A percentile compares a stretch with the other conserved stretches of the same genome.
Evolutionary conservation across 2,888 invertebrate genomes (phyloP).

Genomic region (Deilephila porcellus): DNA sequence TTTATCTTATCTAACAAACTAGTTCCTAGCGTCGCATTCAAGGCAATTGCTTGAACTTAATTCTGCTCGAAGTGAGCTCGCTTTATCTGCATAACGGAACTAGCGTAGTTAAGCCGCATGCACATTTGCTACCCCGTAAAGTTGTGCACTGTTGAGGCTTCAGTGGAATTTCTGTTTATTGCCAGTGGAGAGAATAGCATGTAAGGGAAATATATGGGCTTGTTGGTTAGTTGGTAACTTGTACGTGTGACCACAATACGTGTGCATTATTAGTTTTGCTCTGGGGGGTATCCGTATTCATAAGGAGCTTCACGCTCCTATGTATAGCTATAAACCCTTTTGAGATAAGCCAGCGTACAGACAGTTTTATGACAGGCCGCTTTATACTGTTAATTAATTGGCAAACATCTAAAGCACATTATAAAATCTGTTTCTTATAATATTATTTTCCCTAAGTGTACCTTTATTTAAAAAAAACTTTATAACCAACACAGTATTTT

Average conservation of each 20-base stretch:
- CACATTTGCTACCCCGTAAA: slow-evolving; percentile 44
- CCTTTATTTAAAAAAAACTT: neutral
- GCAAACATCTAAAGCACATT: too few species aligned
- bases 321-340: too few species aligned
- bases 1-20: slow-evolving; percentile 10
- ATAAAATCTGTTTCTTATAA: too few species aligned
- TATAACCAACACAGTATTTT: neutral
- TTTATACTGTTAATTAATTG: too few species aligned
- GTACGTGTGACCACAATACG: neutral
- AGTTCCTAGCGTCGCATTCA: slow-evolving; percentile 8
- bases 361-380: too few species aligned
- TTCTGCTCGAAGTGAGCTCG: slow-evolving; percentile 57
- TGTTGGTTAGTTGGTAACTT: neutral
- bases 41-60: slow-evolving; percentile 49
- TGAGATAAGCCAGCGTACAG: too few species aligned
- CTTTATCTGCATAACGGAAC: slow-evolving; percentile 58
- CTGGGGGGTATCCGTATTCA: neutral
- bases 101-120: slow-evolving; percentile 49
- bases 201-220: slow-evolving; percentile 5
- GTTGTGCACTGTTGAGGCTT: slow-evolving; percentile 5
- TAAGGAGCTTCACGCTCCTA: too few species aligned
- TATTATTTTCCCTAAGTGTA: too few species aligned
- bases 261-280: too few species aligned
- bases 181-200: neutral
- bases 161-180: slow-evolving; percentile 14